Evolutionary conservation across 92 coral and sea anemone species (phyloP).

Genomic region (Chrysogorgia sp.): DNA sequence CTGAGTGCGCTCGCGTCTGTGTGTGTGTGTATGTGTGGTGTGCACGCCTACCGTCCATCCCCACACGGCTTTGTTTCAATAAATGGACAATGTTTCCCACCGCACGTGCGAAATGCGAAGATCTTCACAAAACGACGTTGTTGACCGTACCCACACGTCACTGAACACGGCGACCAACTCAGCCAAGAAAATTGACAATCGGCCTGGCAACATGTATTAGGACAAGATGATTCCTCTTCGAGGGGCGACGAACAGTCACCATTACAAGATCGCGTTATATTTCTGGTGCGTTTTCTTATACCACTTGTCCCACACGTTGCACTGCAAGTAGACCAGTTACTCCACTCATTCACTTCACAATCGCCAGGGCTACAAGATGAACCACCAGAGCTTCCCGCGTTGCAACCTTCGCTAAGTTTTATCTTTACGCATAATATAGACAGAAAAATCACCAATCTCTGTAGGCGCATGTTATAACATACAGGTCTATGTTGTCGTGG

Average conservation of each 20-base stretch:
- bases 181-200: slow-evolving; percentile 56
- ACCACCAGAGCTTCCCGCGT: background rate
- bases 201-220: slow-evolving; percentile 68
- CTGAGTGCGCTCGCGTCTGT: too few species aligned
- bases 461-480: background rate
- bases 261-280: slow-evolving; percentile 25
- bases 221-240: slow-evolving; percentile 58
- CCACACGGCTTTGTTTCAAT: slow-evolving; percentile 25
- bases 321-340: slow-evolving; percentile 67
- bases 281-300: slow-evolving; percentile 26
- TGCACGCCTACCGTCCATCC: slow-evolving; percentile 51
- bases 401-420: slow-evolving; percentile 5
- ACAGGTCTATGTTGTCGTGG: background rate
- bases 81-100: slow-evolving; percentile 42
- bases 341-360: slow-evolving; percentile 45
- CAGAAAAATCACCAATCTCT: background rate
- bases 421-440: background rate
- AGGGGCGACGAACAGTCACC: slow-evolving; percentile 5
- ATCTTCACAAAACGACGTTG: slow-evolving; percentile 45
- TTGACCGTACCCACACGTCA: slow-evolving; percentile 52
- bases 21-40: too few species aligned
- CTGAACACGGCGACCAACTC: slow-evolving; percentile 32
- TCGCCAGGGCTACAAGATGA: background rate
- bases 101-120: slow-evolving; percentile 36
- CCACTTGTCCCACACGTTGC: slow-evolving; percentile 60